Evolutionary conservation across 2,888 invertebrate species (phyloP).

Genomic region (Acholoe squamosa): DNA sequence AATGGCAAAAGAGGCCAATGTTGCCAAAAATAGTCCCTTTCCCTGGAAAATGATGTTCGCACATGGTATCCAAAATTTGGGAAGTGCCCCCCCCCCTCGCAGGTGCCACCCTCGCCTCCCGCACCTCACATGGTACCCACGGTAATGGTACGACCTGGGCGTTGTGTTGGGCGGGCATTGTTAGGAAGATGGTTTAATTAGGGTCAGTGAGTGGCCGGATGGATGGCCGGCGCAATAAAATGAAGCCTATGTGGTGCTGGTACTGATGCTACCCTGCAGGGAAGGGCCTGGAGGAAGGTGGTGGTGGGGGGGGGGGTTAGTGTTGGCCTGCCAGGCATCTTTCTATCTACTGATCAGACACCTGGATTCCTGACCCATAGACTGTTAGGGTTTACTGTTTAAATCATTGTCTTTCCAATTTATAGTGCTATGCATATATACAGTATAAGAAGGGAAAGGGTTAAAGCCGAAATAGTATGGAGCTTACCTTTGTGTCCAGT

Average conservation of each 20-base stretch:
- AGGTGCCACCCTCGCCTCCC: neutral
- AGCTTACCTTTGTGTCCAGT: no score
- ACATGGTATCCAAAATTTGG: no score
- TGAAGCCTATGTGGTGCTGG: slow-evolving; percentile 29
- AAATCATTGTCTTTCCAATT: no score
- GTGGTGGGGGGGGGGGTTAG: neutral
- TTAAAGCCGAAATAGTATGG: no score
- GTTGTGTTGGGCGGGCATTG: slow-evolving; percentile 3
- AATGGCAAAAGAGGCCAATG: no score
- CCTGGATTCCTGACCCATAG: neutral
- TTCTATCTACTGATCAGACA: neutral
- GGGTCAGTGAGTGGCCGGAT: neutral
- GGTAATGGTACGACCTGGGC: slow-evolving; percentile 51
- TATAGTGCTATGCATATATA: no score
- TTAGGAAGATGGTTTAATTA: slow-evolving; percentile 50
- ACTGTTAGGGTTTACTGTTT: neutral
- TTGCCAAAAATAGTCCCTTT: no score
- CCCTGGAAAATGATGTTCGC: no score
- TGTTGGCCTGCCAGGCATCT: neutral
- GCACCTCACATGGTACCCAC: neutral
- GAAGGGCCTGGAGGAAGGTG: neutral
- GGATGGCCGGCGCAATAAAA: slow-evolving; percentile 18
- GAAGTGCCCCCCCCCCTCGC: no score
- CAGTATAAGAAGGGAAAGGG: no score
- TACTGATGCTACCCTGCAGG: neutral